Conservation (phyloP, 2,797 vertebrate genomes). For the Sternarchorhynchus goeldii region DNA sequence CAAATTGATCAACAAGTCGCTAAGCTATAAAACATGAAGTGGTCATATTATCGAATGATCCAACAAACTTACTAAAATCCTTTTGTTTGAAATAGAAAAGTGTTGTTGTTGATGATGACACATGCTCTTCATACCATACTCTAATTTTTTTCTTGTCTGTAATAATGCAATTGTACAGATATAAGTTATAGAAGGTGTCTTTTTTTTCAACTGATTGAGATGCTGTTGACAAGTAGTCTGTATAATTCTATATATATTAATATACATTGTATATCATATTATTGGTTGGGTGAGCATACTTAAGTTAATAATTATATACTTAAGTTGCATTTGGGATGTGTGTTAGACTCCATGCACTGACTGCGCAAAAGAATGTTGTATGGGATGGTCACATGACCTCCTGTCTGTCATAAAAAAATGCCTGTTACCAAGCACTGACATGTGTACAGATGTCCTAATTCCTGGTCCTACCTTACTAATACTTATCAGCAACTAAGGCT, state of each 20-base stretch:
- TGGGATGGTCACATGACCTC: constrained; percentile 66
- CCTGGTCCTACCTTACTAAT: constrained; percentile 45
- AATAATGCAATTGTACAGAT: constrained; percentile 73
- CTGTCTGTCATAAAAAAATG: constrained; percentile 63
- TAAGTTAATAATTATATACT: constrained; percentile 55
- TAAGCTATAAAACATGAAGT: constrained; percentile 80
- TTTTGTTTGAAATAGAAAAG: constrained; percentile 76
- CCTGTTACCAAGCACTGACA: constrained; percentile 64
- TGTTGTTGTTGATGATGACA: constrained; percentile 73
- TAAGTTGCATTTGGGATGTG: constrained; percentile 63
- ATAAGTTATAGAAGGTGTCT: constrained; percentile 68
- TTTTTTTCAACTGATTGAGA: constrained; percentile 69
- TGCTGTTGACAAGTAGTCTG: constrained; percentile 69
- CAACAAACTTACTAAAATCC: constrained; percentile 79
- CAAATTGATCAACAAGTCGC: constrained; percentile 53
- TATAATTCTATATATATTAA: constrained; percentile 65
- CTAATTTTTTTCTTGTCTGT: constrained; percentile 65
- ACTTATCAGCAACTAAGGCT: constrained; percentile 51
- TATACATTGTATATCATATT: constrained; percentile 71
- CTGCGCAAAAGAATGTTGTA: constrained; percentile 71
- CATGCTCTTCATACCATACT: constrained; percentile 79
- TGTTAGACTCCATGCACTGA: constrained; percentile 77
- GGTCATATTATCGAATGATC: constrained; percentile 71
- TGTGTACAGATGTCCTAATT: constrained; percentile 58
- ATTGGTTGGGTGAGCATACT: constrained; percentile 61